These are phyloP conservation scores for Epinephelus malabaricus DNA, from an alignment of 2,797 vertebrate species.

Conservation along the genomic window DNA sequence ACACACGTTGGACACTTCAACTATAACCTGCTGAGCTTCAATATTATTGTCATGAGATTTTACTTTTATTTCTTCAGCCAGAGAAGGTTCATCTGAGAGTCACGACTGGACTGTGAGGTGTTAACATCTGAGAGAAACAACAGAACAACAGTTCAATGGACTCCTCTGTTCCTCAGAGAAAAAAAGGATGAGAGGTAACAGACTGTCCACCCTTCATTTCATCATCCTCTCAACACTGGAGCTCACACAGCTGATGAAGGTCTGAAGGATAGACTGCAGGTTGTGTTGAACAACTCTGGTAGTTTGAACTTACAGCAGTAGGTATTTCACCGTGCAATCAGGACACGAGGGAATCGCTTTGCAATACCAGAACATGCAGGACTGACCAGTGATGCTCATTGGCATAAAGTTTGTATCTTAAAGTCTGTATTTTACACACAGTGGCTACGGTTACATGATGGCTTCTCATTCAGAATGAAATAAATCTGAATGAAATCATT, in stretches of 20 bases:
- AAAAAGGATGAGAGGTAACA: conserved; percentile 32
- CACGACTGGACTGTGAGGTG: not conserved
- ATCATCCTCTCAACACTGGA: conserved; percentile 36
- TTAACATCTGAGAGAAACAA: conserved; percentile 9
- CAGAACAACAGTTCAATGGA: conserved; percentile 69
- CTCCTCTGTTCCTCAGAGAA: conserved; percentile 50
- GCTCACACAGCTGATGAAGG: not conserved
- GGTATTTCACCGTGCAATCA: too few relatives aligned
- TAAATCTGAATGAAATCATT: too few relatives aligned
- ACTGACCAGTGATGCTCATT: too few relatives aligned
- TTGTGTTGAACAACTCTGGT: not conserved
- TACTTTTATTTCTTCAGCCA: not conserved
- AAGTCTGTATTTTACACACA: too few relatives aligned
- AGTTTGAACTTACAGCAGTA: not conserved
- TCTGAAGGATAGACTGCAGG: too few relatives aligned
- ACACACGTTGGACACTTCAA: not conserved
- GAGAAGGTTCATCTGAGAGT: not conserved
- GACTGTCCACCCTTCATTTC: conserved; percentile 31
- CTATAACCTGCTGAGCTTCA: not conserved
- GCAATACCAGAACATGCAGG: too few relatives aligned
- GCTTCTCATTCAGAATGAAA: too few relatives aligned
- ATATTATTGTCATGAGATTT: not conserved
- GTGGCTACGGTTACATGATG: too few relatives aligned
- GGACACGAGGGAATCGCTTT: not conserved
- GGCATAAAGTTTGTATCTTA: too few relatives aligned